These are phyloP conservation scores for Drosophila baimaii DNA, from an alignment of 1,140 invertebrate species.

Conservation along the genomic window DNA sequence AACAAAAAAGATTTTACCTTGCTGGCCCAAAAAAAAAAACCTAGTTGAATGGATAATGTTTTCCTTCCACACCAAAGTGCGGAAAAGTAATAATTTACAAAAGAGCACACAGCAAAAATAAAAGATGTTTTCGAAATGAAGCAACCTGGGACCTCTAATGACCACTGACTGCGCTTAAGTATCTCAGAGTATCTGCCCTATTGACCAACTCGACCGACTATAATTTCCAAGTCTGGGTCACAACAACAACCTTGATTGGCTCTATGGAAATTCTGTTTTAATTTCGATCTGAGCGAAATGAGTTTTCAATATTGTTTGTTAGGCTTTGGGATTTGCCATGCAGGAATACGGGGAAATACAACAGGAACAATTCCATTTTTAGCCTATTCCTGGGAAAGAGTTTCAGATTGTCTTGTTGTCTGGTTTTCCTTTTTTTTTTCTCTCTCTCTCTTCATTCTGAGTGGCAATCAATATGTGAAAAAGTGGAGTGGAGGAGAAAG, in stretches of 20 bases:
- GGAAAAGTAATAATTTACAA: slow-evolving; percentile 44
- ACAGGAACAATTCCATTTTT: slow-evolving; percentile 30
- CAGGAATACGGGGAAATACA: background rate
- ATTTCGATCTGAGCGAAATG: slow-evolving; percentile 51
- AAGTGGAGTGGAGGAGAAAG: background rate
- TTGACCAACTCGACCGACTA: slow-evolving; percentile 20
- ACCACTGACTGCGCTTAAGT: slow-evolving; percentile 16
- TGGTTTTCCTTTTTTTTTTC: slow-evolving; percentile 1
- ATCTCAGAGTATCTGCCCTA: slow-evolving; percentile 14
- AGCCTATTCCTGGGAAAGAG: slow-evolving; percentile 13
- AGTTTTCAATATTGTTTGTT: slow-evolving; percentile 61
- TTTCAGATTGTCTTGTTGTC: slow-evolving; percentile 19
- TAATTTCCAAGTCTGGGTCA: slow-evolving; percentile 40
- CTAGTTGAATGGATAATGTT: slow-evolving; percentile 50
- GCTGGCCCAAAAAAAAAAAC: slow-evolving; percentile 47
- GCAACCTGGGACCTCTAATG: slow-evolving; percentile 25
- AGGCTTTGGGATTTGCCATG: slow-evolving; percentile 10
- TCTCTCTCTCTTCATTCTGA: slow-evolving; percentile 12
- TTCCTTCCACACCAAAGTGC: slow-evolving; percentile 35
- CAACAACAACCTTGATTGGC: slow-evolving; percentile 23
- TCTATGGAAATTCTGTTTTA: slow-evolving; percentile 32
- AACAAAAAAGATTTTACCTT: slow-evolving; percentile 41
- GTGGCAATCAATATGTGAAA: slow-evolving; percentile 66
- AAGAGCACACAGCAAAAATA: background rate
- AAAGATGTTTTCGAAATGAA: slow-evolving; percentile 26